Evolutionary conservation across 2,888 invertebrate species (phyloP), one percentile per base, ranked within the genome.

Genomic region (Serripes groenlandicus): DNA sequence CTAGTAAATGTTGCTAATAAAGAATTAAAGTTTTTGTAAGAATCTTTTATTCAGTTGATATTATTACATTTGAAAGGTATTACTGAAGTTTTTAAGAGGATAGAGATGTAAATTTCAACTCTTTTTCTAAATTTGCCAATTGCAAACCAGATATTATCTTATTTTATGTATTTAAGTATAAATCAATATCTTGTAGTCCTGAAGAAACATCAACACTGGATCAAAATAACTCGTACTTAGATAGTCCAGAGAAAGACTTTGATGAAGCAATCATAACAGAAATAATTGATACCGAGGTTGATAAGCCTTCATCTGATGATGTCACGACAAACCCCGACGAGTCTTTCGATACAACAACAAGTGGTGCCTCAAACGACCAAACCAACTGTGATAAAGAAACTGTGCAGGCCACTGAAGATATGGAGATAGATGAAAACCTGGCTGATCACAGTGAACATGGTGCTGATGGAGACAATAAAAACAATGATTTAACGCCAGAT

Each of bases 341-440:
- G 9, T 42, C 42, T 34, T 60, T 34, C 3, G 60, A 73, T 34
- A 37, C n/a, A 28, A 37, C 11, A n/a, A 42, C 26, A 32, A 28
- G 28, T 60, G 37, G 66, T 49, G 64, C 71, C 32, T 49, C 56
- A 15, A 42, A 69, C 35, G n/a, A 49, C 18, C 42, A 49, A 26
- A 15, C 62, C 21, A 35, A 56, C 75, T 84, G 84, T 84, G 84
- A 84, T 84, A 84, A 72, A 35, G 73, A 68, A 42, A 56, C 75
- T 49, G 64, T 60, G 54, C 70, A 71, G 32, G 77, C 64, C 42
- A 75, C 30, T 52, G 54, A n/a, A 28, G 79, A 81, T 30, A 70
- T 75, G 66, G 66, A 66, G 11, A 37, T 66, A 5, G 66, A 66
- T 15, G 66, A 66, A n/a, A n/a, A 42, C 42, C 9, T 28, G 3